A percentile compares a stretch with the other conserved stretches of the same genome.
Conservation (phyloP, 2,888 invertebrate species). For the Pammene aurita region DNA sequence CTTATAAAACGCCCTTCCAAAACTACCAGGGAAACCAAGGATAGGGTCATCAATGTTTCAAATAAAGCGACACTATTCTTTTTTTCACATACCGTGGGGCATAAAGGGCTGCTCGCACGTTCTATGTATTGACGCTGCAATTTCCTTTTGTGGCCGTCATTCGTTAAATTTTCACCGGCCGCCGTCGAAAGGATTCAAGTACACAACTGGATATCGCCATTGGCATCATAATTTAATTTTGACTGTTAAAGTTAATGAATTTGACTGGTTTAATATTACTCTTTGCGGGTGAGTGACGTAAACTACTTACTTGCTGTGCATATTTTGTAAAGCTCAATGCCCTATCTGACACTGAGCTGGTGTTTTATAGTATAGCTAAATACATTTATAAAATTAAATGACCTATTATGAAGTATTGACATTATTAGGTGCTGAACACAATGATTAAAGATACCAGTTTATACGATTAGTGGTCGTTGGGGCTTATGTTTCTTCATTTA, state of each 20-base stretch:
- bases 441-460: too few relatives aligned
- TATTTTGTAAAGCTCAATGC: neutral
- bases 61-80: neutral
- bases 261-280: neutral
- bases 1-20: too few relatives aligned
- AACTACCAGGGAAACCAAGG: neutral
- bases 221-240: slow-evolving; percentile 57
- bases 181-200: slow-evolving; percentile 51
- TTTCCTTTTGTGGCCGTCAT: slow-evolving; percentile 70
- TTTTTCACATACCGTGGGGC: slow-evolving; percentile 33
- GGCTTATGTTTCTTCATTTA: too few relatives aligned
- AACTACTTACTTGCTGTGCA: neutral
- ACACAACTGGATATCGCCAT: slow-evolving; percentile 54
- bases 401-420: too few relatives aligned
- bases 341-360: too few relatives aligned
- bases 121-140: slow-evolving; percentile 58
- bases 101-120: slow-evolving; percentile 61
- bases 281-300: neutral
- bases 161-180: slow-evolving; percentile 70
- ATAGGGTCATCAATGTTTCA: slow-evolving; percentile 6
- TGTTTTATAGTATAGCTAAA: too few relatives aligned
- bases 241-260: neutral
- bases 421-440: too few relatives aligned
- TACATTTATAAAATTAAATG: too few relatives aligned
- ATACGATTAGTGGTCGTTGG: too few relatives aligned